Evolutionary conservation across 2,888 invertebrate species (phyloP).

Genomic region (Acleris literana): DNA sequence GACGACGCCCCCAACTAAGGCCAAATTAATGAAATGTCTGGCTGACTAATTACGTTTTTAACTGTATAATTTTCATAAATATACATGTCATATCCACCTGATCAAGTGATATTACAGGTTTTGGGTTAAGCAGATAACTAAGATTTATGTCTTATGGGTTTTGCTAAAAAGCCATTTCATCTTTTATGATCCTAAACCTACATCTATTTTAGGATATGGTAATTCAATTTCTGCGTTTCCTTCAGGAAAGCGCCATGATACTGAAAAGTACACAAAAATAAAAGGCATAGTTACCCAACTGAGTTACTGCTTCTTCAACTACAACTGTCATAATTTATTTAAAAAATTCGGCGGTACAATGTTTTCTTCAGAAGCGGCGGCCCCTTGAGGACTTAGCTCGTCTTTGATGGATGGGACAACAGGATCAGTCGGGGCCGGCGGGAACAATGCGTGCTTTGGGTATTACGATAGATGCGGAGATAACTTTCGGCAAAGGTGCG

Average conservation of each 20-base stretch:
- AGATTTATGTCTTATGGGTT: too few species aligned
- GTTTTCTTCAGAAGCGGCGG: conserved; percentile 51
- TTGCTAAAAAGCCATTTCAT: too few species aligned
- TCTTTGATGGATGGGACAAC: conserved; percentile 35
- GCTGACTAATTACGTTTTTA: conserved; percentile 5
- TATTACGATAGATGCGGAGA: conserved; percentile 49
- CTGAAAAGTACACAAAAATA: background rate
- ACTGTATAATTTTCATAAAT: background rate
- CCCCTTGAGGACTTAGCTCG: conserved; percentile 61
- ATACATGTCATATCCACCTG: background rate
- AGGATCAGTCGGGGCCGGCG: conserved; percentile 30
- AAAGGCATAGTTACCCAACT: background rate
- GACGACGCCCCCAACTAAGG: conserved; percentile 19
- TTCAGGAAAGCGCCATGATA: too few species aligned
- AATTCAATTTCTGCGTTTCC: too few species aligned
- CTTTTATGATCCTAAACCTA: too few species aligned
- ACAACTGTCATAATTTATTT: conserved; percentile 12
- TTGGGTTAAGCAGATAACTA: background rate
- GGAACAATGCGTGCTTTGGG: conserved; percentile 36
- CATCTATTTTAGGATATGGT: too few species aligned
- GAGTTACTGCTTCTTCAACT: conserved; percentile 4
- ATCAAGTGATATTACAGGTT: background rate
- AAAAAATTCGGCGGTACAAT: conserved; percentile 22
- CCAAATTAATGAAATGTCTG: conserved; percentile 27
- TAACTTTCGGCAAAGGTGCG: conserved; percentile 74